A percentile compares a stretch with the other conserved stretches of the same genome.
Evolutionary conservation across 2,888 invertebrate genomes (phyloP).

Genomic region (Zygogramma bicolorata): DNA sequence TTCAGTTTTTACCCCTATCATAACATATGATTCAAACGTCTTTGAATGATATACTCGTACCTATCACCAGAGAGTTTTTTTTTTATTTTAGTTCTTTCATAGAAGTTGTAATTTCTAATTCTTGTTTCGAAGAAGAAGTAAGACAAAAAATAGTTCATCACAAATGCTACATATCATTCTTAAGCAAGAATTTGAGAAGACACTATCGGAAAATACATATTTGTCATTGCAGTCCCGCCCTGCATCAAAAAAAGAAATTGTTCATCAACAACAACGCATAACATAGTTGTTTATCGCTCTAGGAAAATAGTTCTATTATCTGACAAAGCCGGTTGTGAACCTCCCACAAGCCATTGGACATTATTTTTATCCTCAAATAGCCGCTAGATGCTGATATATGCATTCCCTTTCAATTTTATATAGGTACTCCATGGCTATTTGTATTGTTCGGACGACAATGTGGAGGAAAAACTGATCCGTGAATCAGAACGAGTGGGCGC

Average conservation of each 20-base stretch:
- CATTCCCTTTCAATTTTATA: slow-evolving; percentile 43
- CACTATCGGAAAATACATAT: too few relatives aligned
- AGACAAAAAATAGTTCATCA: too few relatives aligned
- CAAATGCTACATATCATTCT: too few relatives aligned
- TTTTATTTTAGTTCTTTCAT: too few relatives aligned
- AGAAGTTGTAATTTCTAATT: too few relatives aligned
- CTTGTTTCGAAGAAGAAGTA: too few relatives aligned
- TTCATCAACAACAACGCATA: slow-evolving; percentile 45
- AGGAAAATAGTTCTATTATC: slow-evolving; percentile 49
- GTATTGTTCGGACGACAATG: slow-evolving; percentile 40
- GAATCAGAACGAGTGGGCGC: slow-evolving; percentile 33
- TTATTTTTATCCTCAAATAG: slow-evolving; percentile 43
- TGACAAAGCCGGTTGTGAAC: slow-evolving; percentile 41
- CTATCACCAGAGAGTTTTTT: too few relatives aligned
- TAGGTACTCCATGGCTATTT: slow-evolving; percentile 21
- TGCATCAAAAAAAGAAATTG: slow-evolving; percentile 44
- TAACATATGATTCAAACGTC: too few relatives aligned
- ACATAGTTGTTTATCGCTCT: slow-evolving; percentile 46
- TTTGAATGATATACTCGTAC: too few relatives aligned
- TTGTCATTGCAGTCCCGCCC: background rate
- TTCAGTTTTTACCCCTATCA: too few relatives aligned
- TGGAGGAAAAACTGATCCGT: slow-evolving; percentile 28
- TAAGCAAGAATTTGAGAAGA: too few relatives aligned
- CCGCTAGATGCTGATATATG: slow-evolving; percentile 43
- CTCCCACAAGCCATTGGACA: slow-evolving; percentile 48